Conservation (phyloP, 2,113 vertebrate species). For the Nothobranchius kuhntae region DNA sequence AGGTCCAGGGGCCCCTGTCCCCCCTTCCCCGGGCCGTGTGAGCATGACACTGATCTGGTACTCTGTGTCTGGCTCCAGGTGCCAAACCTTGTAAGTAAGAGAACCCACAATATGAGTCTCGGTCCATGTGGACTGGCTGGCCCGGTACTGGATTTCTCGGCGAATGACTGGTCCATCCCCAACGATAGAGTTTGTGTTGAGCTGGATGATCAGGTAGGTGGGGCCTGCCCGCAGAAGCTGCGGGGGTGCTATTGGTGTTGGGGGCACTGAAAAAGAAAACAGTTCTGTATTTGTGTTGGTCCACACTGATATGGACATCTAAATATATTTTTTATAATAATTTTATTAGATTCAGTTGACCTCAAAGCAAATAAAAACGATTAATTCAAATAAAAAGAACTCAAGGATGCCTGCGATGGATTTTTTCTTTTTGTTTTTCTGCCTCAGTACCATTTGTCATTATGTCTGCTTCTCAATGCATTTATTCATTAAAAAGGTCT, state of each 20-base stretch:
- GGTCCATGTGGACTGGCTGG: slow-evolving; percentile 88
- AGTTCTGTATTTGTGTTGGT: background rate
- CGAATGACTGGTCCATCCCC: slow-evolving; percentile 94
- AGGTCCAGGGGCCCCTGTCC: slow-evolving; percentile 89
- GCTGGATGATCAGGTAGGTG: slow-evolving; percentile 95
- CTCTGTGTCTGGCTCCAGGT: slow-evolving; percentile 94
- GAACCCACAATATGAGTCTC: slow-evolving; percentile 92
- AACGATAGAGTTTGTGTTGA: slow-evolving; percentile 94
- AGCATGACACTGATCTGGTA: slow-evolving; percentile 95
- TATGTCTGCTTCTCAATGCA: slow-evolving; percentile 44
- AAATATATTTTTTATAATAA: background rate
- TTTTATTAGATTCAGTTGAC: background rate
- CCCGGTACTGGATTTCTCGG: slow-evolving; percentile 93
- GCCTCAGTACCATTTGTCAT: slow-evolving; percentile 39
- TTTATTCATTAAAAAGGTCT: slow-evolving; percentile 49
- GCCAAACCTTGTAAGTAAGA: slow-evolving; percentile 95
- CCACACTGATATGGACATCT: no score
- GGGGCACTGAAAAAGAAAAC: slow-evolving; percentile 82
- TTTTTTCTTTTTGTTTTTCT: slow-evolving; percentile 34
- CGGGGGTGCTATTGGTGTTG: slow-evolving; percentile 90
- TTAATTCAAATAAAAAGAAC: background rate
- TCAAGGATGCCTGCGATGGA: slow-evolving; percentile 30
- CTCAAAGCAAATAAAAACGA: no score
- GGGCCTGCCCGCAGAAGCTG: slow-evolving; percentile 91
- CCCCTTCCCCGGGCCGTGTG: slow-evolving; percentile 91